phyloP scores from a whole-genome alignment of 2,888 invertebrate genomes.

The Caradrina kadenii region DNA sequence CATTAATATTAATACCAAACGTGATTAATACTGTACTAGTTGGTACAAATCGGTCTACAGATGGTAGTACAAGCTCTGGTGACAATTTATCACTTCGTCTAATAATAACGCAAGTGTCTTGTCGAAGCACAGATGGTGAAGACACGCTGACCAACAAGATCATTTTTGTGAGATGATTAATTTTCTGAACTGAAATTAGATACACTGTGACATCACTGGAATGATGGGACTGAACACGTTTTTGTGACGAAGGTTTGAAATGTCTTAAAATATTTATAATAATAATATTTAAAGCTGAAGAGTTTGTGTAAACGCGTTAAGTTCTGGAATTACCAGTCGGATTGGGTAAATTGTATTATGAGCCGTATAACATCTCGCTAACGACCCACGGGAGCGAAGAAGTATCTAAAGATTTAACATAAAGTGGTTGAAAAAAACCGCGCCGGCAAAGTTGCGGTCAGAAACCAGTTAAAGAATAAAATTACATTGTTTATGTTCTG shows the following conservation, averaged over 20 bases:
- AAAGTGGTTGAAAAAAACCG: too few relatives aligned
- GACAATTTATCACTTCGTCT: conserved; percentile 75
- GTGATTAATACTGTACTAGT: conserved; percentile 58
- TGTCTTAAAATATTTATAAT: background rate
- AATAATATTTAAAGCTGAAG: too few relatives aligned
- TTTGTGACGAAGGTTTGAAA: background rate
- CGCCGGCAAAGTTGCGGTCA: too few relatives aligned
- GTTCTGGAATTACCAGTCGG: too few relatives aligned
- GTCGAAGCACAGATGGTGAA: conserved; percentile 74
- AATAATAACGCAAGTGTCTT: conserved; percentile 74
- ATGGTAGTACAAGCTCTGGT: conserved; percentile 55
- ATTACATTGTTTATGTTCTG: too few relatives aligned
- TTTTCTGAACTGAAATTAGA: conserved; percentile 30
- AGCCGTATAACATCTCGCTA: too few relatives aligned
- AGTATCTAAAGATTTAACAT: too few relatives aligned
- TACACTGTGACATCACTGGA: conserved; percentile 13
- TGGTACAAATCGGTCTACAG: conserved; percentile 45
- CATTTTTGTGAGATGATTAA: conserved; percentile 53
- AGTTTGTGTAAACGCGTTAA: too few relatives aligned
- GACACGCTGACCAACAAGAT: conserved; percentile 67
- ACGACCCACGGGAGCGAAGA: too few relatives aligned
- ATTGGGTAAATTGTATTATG: too few relatives aligned
- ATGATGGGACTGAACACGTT: background rate
- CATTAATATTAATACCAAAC: conserved; percentile 56
- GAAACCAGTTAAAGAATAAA: background rate